Evolutionary conservation across 2,888 invertebrate species (phyloP).

Genomic region (Lampropteryx suffumata): DNA sequence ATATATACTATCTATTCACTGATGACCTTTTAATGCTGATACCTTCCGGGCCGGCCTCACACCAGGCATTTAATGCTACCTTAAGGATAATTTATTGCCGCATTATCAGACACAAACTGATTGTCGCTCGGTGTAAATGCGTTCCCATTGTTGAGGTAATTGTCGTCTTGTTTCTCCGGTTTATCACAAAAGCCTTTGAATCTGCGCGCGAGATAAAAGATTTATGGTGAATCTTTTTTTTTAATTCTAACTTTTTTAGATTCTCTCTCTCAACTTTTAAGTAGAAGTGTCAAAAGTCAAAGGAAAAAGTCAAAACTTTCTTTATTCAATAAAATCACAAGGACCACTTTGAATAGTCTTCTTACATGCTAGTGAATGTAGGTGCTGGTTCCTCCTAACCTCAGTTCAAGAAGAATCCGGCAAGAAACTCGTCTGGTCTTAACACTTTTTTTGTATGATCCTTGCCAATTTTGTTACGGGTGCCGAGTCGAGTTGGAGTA

Average conservation of each 20-base stretch:
- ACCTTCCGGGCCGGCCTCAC: slow-evolving; percentile 36
- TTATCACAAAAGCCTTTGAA: slow-evolving; percentile 19
- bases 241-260: not conserved
- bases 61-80: slow-evolving; percentile 33
- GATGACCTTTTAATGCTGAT: slow-evolving; percentile 43
- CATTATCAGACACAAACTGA: slow-evolving; percentile 35
- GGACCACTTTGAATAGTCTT: too few relatives aligned
- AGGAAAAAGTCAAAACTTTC: too few relatives aligned
- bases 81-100: slow-evolving; percentile 49
- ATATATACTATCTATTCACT: slow-evolving; percentile 21
- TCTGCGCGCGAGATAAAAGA: slow-evolving; percentile 8
- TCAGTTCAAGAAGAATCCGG: too few relatives aligned
- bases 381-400: too few relatives aligned
- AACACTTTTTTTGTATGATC: too few relatives aligned
- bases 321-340: too few relatives aligned
- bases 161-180: slow-evolving; percentile 23
- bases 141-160: slow-evolving; percentile 28
- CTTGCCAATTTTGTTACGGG: too few relatives aligned
- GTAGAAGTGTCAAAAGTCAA: too few relatives aligned
- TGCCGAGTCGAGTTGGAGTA: too few relatives aligned
- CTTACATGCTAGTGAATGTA: too few relatives aligned
- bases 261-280: too few relatives aligned
- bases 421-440: too few relatives aligned
- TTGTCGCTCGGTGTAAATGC: slow-evolving; percentile 25
- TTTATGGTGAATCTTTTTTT: slow-evolving; percentile 3